phyloP scores from a whole-genome alignment of 1,140 invertebrate species.

The Diprion similis region DNA sequence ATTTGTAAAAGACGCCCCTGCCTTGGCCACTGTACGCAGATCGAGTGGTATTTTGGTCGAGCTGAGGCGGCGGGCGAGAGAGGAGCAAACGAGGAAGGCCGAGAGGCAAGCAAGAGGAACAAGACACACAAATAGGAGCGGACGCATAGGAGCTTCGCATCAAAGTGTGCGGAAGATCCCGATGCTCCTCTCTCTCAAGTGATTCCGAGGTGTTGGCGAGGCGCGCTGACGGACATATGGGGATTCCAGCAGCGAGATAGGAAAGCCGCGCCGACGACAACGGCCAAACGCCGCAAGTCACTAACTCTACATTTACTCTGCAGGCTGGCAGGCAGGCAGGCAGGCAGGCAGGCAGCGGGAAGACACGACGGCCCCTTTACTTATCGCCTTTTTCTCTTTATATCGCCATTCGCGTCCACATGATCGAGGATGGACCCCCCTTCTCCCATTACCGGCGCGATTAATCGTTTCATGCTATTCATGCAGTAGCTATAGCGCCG shows the following conservation, averaged over 20 bases:
- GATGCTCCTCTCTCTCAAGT: conserved; percentile 4
- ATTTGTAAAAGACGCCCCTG: conserved; percentile 27
- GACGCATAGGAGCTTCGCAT: conserved; percentile 12
- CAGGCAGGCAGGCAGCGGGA: background rate
- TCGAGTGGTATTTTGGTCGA: conserved; percentile 45
- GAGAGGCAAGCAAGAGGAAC: conserved; percentile 11
- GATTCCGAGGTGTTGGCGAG: conserved; percentile 33
- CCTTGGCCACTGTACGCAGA: conserved; percentile 28
- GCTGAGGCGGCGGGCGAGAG: conserved; percentile 33
- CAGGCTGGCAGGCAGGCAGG: background rate
- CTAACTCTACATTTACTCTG: conserved; percentile 3
- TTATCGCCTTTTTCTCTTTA: too few relatives aligned
- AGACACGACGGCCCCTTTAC: background rate
- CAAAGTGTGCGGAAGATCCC: conserved; percentile 32
- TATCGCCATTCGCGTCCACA: too few relatives aligned
- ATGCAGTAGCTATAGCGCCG: too few relatives aligned
- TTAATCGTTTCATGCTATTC: too few relatives aligned
- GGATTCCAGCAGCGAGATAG: conserved; percentile 59
- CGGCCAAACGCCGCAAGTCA: conserved; percentile 6
- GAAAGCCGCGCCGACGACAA: conserved; percentile 44
- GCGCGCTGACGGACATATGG: conserved; percentile 57
- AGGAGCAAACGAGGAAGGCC: conserved; percentile 25
- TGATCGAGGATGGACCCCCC: too few relatives aligned
- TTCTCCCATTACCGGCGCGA: too few relatives aligned
- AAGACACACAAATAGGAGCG: conserved; percentile 17